Evolutionary conservation across 2,113 vertebrate genomes (phyloP), one percentile per base, ranked within the genome.

Genomic region (Nicator chloris): DNA sequence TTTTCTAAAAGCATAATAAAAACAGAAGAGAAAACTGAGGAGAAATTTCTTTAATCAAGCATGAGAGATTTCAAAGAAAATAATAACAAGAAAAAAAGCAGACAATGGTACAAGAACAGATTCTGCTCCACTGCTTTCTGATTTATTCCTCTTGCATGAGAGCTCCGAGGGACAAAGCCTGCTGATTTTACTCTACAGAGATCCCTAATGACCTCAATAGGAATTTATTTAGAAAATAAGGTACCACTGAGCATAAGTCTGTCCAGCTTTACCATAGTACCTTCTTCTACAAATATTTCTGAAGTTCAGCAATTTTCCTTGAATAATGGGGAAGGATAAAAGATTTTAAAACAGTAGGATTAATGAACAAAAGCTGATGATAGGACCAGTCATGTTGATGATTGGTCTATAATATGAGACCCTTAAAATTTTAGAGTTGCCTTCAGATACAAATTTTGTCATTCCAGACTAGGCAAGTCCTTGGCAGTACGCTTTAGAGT

Each of bases 41-140:
- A 92, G 72, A 86, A 92, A 79, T 89, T 86, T 90, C 73, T 95
- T 93, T 95, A 95, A 95, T 95, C 95, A 96, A 91, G 77, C 61
- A 15, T 69, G 56, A 94, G 77, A 89, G 83, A 79, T 89, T 89
- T 91, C 80, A 78, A 84, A 86, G 57, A 84, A 93, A 95, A 84
- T 75, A 94, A 56, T 39, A 94, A 50, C 26, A 70, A 76, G 35
- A 61, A 79, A 57, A 56, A 79, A 37, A 15, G 5, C 79, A 71
- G 51, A 88, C 45, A 65, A 77, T 86, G 79, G 70, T 75, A 57
- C 31, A 70, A 68, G 53, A 84, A 61, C 39, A 77, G 56, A 64
- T 92, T 96, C 76, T 88, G 71, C 64, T 83, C 10, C 72, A 75
- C n/a, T 86, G 76, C 39, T 65, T 90, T 88, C 54, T 81, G 90